Conservation (phyloP, 2,888 invertebrate species). For the Lysandra coridon region DNA sequence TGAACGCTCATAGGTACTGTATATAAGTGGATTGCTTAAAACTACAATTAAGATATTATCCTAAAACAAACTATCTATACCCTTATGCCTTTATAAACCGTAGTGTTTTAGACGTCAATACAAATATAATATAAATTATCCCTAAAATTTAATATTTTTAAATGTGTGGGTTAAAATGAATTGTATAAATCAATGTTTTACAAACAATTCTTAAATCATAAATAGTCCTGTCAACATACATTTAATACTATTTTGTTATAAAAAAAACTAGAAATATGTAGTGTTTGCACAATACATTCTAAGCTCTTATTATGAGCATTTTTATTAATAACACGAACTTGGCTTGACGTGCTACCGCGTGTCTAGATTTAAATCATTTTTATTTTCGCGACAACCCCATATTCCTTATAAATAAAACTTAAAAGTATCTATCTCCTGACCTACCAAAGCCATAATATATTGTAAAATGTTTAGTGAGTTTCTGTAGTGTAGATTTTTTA, state of each 20-base stretch:
- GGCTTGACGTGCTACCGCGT: neutral
- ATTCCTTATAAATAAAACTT: neutral
- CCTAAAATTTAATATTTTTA: neutral
- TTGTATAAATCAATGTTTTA: neutral
- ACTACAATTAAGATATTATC: neutral
- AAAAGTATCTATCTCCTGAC: neutral
- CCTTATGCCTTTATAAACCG: conserved; percentile 7
- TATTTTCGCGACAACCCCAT: neutral
- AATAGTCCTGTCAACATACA: neutral
- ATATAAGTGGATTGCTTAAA: neutral
- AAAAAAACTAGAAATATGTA: neutral
- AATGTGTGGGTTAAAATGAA: neutral
- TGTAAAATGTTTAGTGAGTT: neutral
- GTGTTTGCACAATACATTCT: neutral
- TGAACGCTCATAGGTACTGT: neutral
- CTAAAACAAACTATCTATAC: neutral
- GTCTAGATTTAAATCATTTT: neutral
- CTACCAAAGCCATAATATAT: neutral
- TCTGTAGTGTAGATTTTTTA: neutral
- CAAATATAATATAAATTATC: neutral
- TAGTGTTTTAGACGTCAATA: neutral
- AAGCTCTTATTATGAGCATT: neutral
- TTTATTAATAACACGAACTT: neutral
- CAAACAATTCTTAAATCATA: neutral
- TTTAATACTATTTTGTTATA: neutral